Evolutionary conservation across 1,140 invertebrate genomes (phyloP).

Genomic region (Archivesica marissinica): DNA sequence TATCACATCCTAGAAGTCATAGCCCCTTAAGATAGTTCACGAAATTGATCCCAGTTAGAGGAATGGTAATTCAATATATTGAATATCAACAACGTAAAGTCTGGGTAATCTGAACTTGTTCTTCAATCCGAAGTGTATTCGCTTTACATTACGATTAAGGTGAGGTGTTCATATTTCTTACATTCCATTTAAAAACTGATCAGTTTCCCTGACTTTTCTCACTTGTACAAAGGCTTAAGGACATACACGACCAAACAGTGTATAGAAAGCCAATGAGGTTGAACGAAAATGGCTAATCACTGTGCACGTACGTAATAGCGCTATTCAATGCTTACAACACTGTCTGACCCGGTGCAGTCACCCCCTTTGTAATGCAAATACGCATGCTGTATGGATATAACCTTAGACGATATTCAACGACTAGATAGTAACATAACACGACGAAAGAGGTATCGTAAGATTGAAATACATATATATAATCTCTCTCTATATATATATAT

Average conservation of each 20-base stretch:
- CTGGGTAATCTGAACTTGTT: no score
- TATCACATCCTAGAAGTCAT: no score
- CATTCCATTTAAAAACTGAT: constrained; percentile 35
- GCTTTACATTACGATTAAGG: no score
- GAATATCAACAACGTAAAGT: no score
- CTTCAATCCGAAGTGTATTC: no score
- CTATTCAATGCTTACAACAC: constrained; percentile 9
- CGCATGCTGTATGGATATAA: neutral
- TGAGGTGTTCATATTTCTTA: constrained; percentile 15
- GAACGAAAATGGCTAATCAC: neutral
- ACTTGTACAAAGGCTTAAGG: constrained; percentile 24
- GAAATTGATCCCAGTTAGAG: no score
- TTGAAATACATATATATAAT: no score
- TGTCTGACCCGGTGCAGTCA: constrained; percentile 46
- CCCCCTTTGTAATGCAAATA: constrained; percentile 47
- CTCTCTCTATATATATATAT: no score
- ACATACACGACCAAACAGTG: neutral
- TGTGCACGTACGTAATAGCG: constrained; percentile 32
- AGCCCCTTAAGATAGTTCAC: no score
- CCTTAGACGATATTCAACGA: neutral
- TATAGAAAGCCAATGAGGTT: neutral
- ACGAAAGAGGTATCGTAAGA: neutral
- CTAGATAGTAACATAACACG: constrained; percentile 19
- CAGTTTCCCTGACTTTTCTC: constrained; percentile 38
- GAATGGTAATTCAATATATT: no score